These are phyloP conservation scores for Chrosomus eos DNA, from an alignment of 2,797 vertebrate species.

Conservation along the genomic window DNA sequence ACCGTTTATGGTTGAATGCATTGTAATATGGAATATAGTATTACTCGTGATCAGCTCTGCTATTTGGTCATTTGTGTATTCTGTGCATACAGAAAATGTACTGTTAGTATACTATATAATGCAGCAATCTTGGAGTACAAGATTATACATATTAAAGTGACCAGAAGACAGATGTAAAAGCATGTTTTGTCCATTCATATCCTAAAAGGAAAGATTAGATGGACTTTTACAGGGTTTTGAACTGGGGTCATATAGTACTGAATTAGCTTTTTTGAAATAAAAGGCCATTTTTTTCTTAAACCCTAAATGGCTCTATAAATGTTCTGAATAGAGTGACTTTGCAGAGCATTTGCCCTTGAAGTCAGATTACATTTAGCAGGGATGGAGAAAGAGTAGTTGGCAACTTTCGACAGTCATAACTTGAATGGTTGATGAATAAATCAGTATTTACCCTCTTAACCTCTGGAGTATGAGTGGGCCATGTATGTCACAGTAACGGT, in stretches of 20 bases:
- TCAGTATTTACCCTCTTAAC: conserved; percentile 59
- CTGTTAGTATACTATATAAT: background rate
- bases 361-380: conserved; percentile 57
- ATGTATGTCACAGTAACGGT: background rate
- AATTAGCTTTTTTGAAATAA: conserved; percentile 5
- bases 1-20: background rate
- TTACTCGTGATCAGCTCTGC: background rate
- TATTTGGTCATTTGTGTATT: background rate
- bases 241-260: background rate
- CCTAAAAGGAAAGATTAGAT: conserved; percentile 3
- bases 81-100: background rate
- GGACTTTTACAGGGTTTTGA: background rate
- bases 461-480: conserved; percentile 19
- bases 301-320: conserved; percentile 21
- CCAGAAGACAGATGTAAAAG: background rate
- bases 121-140: background rate
- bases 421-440: conserved; percentile 65
- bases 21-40: background rate
- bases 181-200: background rate
- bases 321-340: conserved; percentile 51
- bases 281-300: conserved; percentile 23
- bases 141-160: background rate
- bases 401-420: conserved; percentile 56
- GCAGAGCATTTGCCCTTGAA: conserved; percentile 54
- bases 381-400: conserved; percentile 34